Conservation (phyloP, 2,797 vertebrate genomes). For the Sorex maritimensis region DNA sequence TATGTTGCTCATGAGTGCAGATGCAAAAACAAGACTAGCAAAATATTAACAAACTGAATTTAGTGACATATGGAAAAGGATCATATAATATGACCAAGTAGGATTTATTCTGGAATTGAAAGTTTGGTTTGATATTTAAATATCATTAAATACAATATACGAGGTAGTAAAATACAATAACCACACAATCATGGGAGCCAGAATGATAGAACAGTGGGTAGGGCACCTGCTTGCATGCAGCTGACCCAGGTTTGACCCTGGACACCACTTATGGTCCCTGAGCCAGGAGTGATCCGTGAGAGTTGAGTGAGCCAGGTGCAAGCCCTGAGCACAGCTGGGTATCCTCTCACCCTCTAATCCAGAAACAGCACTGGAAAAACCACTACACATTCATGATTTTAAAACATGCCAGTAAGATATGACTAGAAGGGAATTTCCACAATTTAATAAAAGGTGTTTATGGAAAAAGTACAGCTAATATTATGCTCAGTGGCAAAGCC, state of each 20-base stretch:
- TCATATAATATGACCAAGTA: background rate
- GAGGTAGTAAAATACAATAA: background rate
- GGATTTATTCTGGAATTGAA: background rate
- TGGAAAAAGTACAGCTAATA: background rate
- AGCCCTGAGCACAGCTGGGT: too few relatives aligned
- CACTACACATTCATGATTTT: background rate
- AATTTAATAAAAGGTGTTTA: background rate
- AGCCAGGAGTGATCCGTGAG: too few relatives aligned
- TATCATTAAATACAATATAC: background rate
- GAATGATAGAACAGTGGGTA: too few relatives aligned
- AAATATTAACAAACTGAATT: background rate
- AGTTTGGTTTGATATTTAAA: constrained; percentile 4
- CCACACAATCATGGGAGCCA: background rate
- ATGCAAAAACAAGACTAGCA: background rate
- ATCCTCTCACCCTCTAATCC: too few relatives aligned
- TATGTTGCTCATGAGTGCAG: background rate
- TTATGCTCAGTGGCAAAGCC: background rate
- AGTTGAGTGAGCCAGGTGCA: too few relatives aligned
- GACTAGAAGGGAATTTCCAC: background rate
- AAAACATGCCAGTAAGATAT: background rate
- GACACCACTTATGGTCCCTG: too few relatives aligned
- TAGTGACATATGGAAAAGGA: background rate
- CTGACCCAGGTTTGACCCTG: too few relatives aligned
- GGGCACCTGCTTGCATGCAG: too few relatives aligned
- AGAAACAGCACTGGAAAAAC: background rate